Evolutionary conservation across 2,888 invertebrate genomes (phyloP), one percentile per base, ranked within the genome.

Genomic region (Parnassius mnemosyne): DNA sequence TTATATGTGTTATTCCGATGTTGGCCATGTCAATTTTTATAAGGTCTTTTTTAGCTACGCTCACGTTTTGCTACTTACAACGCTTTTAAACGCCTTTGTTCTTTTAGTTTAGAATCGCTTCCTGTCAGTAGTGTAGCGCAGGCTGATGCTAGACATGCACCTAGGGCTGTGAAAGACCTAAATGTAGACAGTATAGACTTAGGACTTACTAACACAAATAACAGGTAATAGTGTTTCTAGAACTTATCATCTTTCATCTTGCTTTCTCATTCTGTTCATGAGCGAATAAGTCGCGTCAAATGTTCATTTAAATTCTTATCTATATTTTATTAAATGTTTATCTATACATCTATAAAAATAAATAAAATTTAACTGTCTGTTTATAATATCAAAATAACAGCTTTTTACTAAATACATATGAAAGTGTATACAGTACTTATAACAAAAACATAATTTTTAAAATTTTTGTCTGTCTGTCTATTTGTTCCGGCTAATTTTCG

Each of bases 181-280:
- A 54, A 42, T 13, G 34, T 55, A 51, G 50, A 60, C 34, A 34
- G 3, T 7, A 34, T 7, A 20, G 20, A 20, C 7, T 25, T 55
- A 55, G 51, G 51, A 20, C 51, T 55, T 1, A 50, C 64, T 60
- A 64, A 61, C 50, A 13, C 49, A 41, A 53, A 62, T 42, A 53
- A 61, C 57, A 66, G 68, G 68, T 68, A 66, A 66, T 53, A 20
- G 63, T 16, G 10, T 20, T 43, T 20, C 25, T 51, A 13, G 20
- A 51, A n/a, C 3, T 51, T 41, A 20, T n/a, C 13, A 49, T 49
- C 41, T 34, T 3, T 20, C 54, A 54, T 51, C 51, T 25, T 25
- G 51, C 51, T 51, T 51, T 25, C 7, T 25, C 3, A 10, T 16
- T 51, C 25, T 3, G 1, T 20, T 12, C 25, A 20, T 20, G 20